Conservation (phyloP, 1,140 invertebrate genomes). For the Caenorhabditis inopinata region DNA sequence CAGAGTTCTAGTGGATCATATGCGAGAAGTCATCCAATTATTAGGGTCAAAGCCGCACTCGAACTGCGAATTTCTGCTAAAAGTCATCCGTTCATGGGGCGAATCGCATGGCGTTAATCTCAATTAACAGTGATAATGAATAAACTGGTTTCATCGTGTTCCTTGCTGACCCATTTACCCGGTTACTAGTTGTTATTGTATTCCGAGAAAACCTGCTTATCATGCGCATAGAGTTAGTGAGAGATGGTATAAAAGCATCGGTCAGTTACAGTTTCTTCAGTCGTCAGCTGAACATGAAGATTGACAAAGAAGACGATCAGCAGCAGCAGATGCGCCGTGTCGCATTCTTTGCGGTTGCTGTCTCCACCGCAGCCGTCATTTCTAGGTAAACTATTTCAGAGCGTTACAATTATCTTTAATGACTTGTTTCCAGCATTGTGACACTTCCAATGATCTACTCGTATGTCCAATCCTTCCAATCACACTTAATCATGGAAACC, state of each 20-base stretch:
- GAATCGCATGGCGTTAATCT: not conserved
- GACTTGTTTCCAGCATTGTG: constrained; percentile 55
- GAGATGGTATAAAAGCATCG: not conserved
- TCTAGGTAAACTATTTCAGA: not conserved
- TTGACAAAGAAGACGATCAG: constrained; percentile 51
- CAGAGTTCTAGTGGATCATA: not conserved
- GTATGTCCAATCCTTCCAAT: constrained; percentile 64
- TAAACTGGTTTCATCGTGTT: not conserved
- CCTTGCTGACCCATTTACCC: constrained; percentile 4
- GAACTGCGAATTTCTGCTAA: constrained; percentile 8
- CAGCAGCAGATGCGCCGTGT: constrained; percentile 61
- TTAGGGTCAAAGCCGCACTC: not conserved
- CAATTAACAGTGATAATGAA: not conserved
- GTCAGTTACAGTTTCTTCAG: not conserved
- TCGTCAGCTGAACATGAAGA: constrained; percentile 33
- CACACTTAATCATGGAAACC: constrained; percentile 61
- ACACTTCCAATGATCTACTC: constrained; percentile 66
- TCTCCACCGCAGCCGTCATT: constrained; percentile 52
- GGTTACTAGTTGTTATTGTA: constrained; percentile 30
- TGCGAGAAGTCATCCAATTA: constrained; percentile 2
- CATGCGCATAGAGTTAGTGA: not conserved
- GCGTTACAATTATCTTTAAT: constrained; percentile 54
- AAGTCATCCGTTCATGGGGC: not conserved
- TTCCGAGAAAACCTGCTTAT: constrained; percentile 19
- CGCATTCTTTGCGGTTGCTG: constrained; percentile 53